Base-by-base conservation (phyloP, 2,797 vertebrate species). In the Ctenopoma multispine region DNA sequence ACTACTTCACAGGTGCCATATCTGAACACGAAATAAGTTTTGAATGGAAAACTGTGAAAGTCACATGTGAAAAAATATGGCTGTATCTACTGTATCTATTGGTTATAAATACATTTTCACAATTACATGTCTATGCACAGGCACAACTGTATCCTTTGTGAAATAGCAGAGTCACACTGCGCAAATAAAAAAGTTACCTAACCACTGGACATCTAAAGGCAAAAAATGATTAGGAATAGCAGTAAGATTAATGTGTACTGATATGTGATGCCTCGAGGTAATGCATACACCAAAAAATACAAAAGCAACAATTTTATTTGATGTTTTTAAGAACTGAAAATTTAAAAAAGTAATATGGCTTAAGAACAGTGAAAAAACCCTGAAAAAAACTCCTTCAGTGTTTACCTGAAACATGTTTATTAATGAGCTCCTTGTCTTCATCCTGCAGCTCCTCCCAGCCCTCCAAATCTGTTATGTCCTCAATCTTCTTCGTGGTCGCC, bases 371-470 rank as follows among this genome's bases (percentile, higher is more conserved):
- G 24, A 24, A 24, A n/a, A n/a, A n/a, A n/a, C n/a, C n/a, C n/a
- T n/a, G n/a, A n/a, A n/a, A n/a, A n/a, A n/a, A n/a, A n/a, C n/a
- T n/a, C n/a, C n/a, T n/a, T n/a, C n/a, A n/a, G n/a, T n/a, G n/a
- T n/a, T 96, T 79, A 93, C 98, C 97, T 88, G 95, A 93, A 41
- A 99, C 95, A 0, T 95, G 93, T 75, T 97, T 96, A 74, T 93
- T 96, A 61, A 99, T 96, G 24, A 95, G 69, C 2, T 97, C 96
- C 71, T 96, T 99, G 87, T 99, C 98, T 0, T 89, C 91, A 12
- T 99, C 97, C 82, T 98, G 92, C 21, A 99, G 92, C 69, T 97
- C 97, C 73, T 98, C 96, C 97, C 97, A 99, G 13, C 98, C 98
- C 79, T 99, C 98, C 89, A 99, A 87, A 9, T 99, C 98, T 0